phyloP scores from a whole-genome alignment of 2,797 vertebrate species.

The Coreius guichenoti region DNA sequence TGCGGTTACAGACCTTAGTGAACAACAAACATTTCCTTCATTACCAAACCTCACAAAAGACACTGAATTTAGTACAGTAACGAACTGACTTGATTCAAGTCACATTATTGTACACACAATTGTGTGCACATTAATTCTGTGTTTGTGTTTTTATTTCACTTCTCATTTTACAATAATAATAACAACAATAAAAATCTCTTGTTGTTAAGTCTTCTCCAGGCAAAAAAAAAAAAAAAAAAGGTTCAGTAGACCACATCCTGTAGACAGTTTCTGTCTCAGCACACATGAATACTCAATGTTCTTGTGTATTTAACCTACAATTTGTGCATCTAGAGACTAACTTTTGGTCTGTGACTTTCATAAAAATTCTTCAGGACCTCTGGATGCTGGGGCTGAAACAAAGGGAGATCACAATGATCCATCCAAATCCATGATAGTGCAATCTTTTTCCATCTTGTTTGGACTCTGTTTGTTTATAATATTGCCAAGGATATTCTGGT shows the following conservation, averaged over 20 bases:
- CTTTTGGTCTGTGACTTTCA: too few relatives aligned
- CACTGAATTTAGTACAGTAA: background rate
- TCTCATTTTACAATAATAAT: background rate
- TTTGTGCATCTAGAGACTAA: too few relatives aligned
- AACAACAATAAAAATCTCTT: background rate
- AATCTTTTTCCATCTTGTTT: too few relatives aligned
- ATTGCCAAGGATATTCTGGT: too few relatives aligned
- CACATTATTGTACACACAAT: too few relatives aligned
- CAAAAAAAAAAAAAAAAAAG: fast-evolving
- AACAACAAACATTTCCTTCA: background rate
- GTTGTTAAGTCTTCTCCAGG: background rate
- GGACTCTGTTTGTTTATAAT: too few relatives aligned
- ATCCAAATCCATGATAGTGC: too few relatives aligned
- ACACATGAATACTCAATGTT: background rate
- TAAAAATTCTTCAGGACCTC: too few relatives aligned
- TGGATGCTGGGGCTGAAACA: too few relatives aligned
- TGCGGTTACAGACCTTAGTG: background rate
- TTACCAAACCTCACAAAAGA: background rate
- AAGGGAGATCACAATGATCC: too few relatives aligned
- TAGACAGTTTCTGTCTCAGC: background rate
- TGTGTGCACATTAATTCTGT: too few relatives aligned
- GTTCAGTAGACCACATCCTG: background rate
- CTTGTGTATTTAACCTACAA: background rate
- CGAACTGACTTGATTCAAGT: background rate
- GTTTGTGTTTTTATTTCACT: too few relatives aligned